Percentiles rank a stretch among this genome's conserved stretches.
These are phyloP conservation scores for Cerastis leucographa DNA, from an alignment of 2,888 invertebrate genomes.

Conservation along the genomic window DNA sequence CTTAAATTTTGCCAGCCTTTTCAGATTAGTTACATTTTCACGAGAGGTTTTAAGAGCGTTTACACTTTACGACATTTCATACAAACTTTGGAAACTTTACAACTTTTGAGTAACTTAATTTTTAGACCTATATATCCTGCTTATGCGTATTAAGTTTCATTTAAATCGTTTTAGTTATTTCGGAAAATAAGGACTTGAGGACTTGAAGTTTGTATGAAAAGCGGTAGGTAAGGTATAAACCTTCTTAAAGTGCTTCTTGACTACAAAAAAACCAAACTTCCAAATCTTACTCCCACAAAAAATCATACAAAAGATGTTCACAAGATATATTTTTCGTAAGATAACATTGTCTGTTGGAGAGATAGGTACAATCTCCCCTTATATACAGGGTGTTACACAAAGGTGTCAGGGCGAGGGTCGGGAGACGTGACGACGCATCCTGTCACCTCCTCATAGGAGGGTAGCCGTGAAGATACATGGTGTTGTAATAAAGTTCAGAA, in stretches of 20 bases:
- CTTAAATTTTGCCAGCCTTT: neutral
- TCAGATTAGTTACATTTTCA: neutral
- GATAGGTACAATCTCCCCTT: conserved; percentile 63
- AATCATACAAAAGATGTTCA: conserved; percentile 26
- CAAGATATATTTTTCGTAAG: conserved; percentile 39
- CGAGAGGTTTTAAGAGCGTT: too few relatives aligned
- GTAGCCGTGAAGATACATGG: conserved; percentile 47
- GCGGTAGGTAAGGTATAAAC: too few relatives aligned
- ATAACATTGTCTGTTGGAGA: conserved; percentile 53
- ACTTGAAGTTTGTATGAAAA: too few relatives aligned
- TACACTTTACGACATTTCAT: too few relatives aligned
- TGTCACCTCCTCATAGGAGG: conserved; percentile 58
- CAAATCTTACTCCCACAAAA: conserved; percentile 9
- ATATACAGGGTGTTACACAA: conserved; percentile 61
- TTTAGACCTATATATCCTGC: too few relatives aligned
- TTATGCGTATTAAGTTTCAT: too few relatives aligned
- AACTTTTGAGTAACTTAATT: too few relatives aligned
- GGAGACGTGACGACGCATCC: conserved; percentile 67
- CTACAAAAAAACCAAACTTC: neutral
- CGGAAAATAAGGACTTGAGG: too few relatives aligned
- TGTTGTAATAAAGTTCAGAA: conserved; percentile 8
- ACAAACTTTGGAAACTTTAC: too few relatives aligned
- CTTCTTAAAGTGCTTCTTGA: neutral
- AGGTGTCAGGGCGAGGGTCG: conserved; percentile 62
- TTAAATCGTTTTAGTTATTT: too few relatives aligned